phyloP scores from a whole-genome alignment of 1,140 invertebrate genomes.

The Drosophila malerkotliana region DNA sequence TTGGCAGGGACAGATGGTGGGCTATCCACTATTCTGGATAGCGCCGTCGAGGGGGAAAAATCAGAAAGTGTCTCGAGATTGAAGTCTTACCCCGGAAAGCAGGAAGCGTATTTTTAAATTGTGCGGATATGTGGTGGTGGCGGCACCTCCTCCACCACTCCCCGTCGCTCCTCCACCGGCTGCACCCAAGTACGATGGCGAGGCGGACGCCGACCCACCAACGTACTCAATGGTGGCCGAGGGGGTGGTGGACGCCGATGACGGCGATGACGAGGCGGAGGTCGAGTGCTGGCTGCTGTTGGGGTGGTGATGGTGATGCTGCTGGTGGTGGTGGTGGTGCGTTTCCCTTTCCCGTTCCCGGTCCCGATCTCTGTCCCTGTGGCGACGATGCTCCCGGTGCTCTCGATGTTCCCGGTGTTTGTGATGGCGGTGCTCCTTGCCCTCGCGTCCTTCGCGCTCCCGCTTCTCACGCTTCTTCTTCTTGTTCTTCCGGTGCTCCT shows the following conservation, averaged over 20 bases:
- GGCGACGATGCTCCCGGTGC: constrained; percentile 69
- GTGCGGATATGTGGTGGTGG: constrained; percentile 81
- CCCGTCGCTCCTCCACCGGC: constrained; percentile 26
- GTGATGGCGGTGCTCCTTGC: constrained; percentile 75
- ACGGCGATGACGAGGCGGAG: constrained; percentile 79
- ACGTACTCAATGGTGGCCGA: constrained; percentile 78
- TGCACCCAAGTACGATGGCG: constrained; percentile 68
- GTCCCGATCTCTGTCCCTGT: constrained; percentile 62
- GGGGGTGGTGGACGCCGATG: constrained; percentile 75
- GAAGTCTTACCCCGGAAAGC: constrained; percentile 80
- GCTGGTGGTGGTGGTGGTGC: constrained; percentile 35
- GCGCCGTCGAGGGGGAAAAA: constrained; percentile 16
- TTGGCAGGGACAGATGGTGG: constrained; percentile 51
- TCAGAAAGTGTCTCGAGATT: constrained; percentile 10
- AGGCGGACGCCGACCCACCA: constrained; percentile 73
- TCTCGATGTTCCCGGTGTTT: constrained; percentile 54
- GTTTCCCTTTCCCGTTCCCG: constrained; percentile 40
- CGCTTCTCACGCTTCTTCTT: constrained; percentile 83
- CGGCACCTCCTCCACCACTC: constrained; percentile 39
- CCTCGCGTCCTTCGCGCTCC: constrained; percentile 72
- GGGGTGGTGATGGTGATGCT: constrained; percentile 41
- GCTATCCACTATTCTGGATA: constrained; percentile 5
- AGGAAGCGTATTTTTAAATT: constrained; percentile 84
- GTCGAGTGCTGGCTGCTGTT: constrained; percentile 76
- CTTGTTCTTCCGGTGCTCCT: constrained; percentile 81